phyloP scores from a whole-genome alignment of 2,888 invertebrate species.

The Odontocolon sp. region DNA sequence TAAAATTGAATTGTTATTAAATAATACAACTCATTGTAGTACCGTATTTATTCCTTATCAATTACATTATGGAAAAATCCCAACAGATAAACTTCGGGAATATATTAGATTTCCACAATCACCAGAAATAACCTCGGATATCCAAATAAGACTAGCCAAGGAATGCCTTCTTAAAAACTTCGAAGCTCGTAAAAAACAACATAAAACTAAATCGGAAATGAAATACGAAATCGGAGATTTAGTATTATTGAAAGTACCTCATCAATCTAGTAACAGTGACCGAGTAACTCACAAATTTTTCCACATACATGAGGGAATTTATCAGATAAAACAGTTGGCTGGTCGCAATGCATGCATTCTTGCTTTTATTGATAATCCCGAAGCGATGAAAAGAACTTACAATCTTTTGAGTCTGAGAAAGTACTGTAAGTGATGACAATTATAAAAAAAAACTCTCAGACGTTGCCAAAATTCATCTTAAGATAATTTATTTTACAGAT shows the following conservation, averaged over 20 bases:
- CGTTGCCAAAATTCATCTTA: too few relatives aligned
- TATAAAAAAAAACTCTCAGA: too few relatives aligned
- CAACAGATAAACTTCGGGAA: slow-evolving; percentile 14
- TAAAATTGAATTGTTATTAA: slow-evolving; percentile 32
- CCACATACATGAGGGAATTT: slow-evolving; percentile 14
- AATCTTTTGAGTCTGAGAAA: neutral
- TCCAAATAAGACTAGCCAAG: slow-evolving; percentile 10
- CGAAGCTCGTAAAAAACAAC: neutral
- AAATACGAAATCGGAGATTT: slow-evolving; percentile 2
- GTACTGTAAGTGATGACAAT: too few relatives aligned
- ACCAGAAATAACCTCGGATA: neutral
- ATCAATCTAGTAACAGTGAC: slow-evolving; percentile 18
- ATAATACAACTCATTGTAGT: slow-evolving; percentile 35
- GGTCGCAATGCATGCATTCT: slow-evolving; percentile 6
- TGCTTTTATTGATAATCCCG: neutral
- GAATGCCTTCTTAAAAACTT: slow-evolving; percentile 10
- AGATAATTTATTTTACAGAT: too few relatives aligned
- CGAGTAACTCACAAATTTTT: slow-evolving; percentile 27
- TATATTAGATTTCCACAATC: slow-evolving; percentile 16
- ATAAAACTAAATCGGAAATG: neutral
- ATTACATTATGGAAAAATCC: slow-evolving; percentile 24
- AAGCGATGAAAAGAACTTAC: neutral
- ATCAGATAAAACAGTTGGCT: neutral
- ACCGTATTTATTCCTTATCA: slow-evolving; percentile 33
- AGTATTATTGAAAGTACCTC: slow-evolving; percentile 13